Base-by-base conservation (phyloP, 2,113 vertebrate genomes). In the Hypomesus transpacificus region DNA sequence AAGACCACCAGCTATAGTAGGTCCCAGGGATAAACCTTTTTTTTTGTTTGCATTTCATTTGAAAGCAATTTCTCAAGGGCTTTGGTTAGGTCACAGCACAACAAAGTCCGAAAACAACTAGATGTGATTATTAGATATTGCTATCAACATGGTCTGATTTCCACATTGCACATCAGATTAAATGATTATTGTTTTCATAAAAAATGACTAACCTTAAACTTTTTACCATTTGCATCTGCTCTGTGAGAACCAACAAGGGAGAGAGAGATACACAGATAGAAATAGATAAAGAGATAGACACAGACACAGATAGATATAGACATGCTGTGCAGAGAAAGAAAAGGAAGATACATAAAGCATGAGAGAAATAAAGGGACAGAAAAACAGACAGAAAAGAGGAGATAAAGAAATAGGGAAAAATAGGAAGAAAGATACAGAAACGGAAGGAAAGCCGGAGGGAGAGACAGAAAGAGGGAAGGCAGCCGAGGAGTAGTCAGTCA, bases 361-460 rank as follows among this genome's bases (percentile, higher is more conserved):
- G 21, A 74, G 64, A 75, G 65, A 63, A 61, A 84, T 66, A 26
- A 64, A 59, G 20, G 34, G 51, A 7, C 63, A 74, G 70, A 39
- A 31, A 46, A 31, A 62, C 68, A 73, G 51, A 61, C 60, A 65
- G 34, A 56, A 65, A 17, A 50, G 14, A 28, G 79, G 80, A 87
- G 75, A 71, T 63, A 79, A 73, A 76, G 61, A 67, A 82, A 85
- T 61, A 63, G 72, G 79, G 78, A 78, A 73, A 70, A 68, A 78
- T 57, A 28, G 13, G 9, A 68, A 59, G 46, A 62, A 75, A 71
- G 75, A 67, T 71, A 61, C 64, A 80, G 63, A 71, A 74, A 50
- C 56, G 2, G 75, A 76, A 69, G 77, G 71, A 78, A 75, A 46
- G 76, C 68, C 77, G 57, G 4, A 59, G 66, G 68, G 59, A 75